Evolutionary conservation across 2,888 invertebrate genomes (phyloP), one percentile per base, ranked within the genome.

Genomic region (Lathronympha strigana): DNA sequence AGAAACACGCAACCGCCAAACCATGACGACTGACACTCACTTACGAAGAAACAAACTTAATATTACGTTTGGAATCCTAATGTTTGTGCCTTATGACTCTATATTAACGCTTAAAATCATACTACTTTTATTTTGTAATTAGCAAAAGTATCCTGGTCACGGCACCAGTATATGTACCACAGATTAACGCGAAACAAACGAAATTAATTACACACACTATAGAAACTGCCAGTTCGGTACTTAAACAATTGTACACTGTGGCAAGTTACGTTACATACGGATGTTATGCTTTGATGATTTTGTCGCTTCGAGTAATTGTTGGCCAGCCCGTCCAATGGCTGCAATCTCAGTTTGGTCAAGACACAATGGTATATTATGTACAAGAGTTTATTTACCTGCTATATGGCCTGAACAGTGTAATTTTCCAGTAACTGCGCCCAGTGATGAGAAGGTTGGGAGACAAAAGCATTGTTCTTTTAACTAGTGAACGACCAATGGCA

Each of bases 11-110:
- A 68, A 67, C 71, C 77, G 79, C 76, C 84, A 78, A 79, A 84
- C 84, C 89, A 80, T 88, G 83, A 87, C 90, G 83, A 74, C 85
- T 82, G 85, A 84, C 87, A 86, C 86, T 83, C 72, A 79, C 80
- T 66, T 54, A 21, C 66, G 17, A 73, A 74, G 64, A 74, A 70
- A 74, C 76, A 76, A 74, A 76, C 72, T 63, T 75, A 74, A 45
- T 61, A 71, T 69, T 71, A 40, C 61, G 63, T 62, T 40, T 53
- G 8, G 1, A 17, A 58, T 47, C 36, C 28, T 0, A 45, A n/a
- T 9, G 43, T 36, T 0, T 31, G n/a, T 28, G 21, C 36, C 31
- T 61, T 36, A 57, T 5, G 15, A 38, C 45, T 11, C 15, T 13
- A 11, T 3, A 0, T 2, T 47, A 61, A 54, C 5, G 31, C 17